Base-by-base conservation (phyloP, 2,888 invertebrate species). In the Physocephala rufipes region DNA sequence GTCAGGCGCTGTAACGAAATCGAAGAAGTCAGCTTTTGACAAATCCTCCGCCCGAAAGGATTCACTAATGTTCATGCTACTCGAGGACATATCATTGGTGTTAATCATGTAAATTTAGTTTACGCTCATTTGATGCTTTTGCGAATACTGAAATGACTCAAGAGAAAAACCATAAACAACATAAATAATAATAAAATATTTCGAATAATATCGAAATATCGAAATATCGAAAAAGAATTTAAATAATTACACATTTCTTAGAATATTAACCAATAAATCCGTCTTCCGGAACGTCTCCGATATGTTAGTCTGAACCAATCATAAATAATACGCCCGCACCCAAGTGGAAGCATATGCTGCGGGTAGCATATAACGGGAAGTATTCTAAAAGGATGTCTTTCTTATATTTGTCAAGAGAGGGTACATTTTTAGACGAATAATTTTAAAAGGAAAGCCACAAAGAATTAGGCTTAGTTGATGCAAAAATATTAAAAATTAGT, bases 21-120 rank as follows among this genome's bases (percentile, higher is more conserved):
- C 94, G 87, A 95, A 95, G 88, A 94, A 94, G 88, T 94, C 94
- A 78, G 94, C 92, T 87, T 94, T 94, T 80, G 93, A 91, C 87
- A 94, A 89, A 88, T 94, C 94, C 87, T 93, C 93, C 85, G 92
- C 90, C 78, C 90, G 89, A 86, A 91, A 91, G 79, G 91, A 89
- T 89, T 94, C 93, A 87, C 93, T 92, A 87, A 94, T 91, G 89
- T 93, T 94, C 94, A 94, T 94, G 89, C 86, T 85, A 79, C 85
- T 82, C 78, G 86, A 84, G 79, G 86, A 84, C 84, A 86, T 84
- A 78, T 85, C 85, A 82, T 85, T 85, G 74, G 85, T 84, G 79
- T 85, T 85, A 79, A 86, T 86, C 85, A 86, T 85, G 81, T 77
- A 16, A 55, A 16, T 30, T 28, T 15, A 26, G 5, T 26, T n/a